phyloP scores from a whole-genome alignment of 2,113 vertebrate genomes.

The Irena cyanogastra region DNA sequence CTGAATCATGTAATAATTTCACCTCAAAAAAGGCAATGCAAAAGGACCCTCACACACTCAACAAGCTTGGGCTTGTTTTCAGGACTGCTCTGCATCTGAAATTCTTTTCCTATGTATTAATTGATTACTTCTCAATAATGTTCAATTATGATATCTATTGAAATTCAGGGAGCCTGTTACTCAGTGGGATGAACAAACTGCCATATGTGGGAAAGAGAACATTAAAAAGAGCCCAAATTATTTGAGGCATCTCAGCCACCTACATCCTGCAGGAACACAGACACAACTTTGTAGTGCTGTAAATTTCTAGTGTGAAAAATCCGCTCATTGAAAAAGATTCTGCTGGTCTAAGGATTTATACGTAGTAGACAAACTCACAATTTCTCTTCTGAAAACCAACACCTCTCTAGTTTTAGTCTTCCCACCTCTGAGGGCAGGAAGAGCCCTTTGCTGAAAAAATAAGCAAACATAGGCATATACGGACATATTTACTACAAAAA shows the following conservation, averaged over 20 bases:
- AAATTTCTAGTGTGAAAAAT: background rate
- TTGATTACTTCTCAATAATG: background rate
- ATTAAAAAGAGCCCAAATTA: background rate
- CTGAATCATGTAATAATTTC: background rate
- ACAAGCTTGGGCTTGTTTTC: background rate
- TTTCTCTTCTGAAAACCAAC: background rate
- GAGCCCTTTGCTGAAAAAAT: background rate
- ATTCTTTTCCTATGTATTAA: background rate
- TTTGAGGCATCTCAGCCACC: background rate
- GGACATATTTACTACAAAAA: background rate
- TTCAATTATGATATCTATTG: background rate
- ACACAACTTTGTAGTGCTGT: background rate
- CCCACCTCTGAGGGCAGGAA: background rate
- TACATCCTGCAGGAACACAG: background rate
- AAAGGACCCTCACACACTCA: background rate
- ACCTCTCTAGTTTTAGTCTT: background rate
- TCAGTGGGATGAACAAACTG: background rate
- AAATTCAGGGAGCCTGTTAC: background rate
- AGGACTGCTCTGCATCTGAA: background rate
- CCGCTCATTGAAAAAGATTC: background rate
- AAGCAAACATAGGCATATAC: background rate
- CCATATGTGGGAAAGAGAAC: background rate
- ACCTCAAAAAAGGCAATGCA: background rate
- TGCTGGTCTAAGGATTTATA: background rate
- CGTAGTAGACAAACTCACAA: background rate